Evolutionary conservation across 2,888 invertebrate species (phyloP).

Genomic region (Steromphala cineraria): DNA sequence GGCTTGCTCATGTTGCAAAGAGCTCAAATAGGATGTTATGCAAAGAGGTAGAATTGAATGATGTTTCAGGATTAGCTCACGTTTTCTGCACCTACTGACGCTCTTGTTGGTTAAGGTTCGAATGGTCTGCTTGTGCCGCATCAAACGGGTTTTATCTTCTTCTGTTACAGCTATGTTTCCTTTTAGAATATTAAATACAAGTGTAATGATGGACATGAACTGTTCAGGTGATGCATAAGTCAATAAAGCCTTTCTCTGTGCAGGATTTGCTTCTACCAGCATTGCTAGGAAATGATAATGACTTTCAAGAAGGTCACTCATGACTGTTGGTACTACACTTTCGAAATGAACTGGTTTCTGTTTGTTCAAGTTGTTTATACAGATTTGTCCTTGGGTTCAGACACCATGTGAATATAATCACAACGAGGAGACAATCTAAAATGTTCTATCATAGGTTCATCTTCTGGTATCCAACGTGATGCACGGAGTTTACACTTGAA

Average conservation of each 20-base stretch:
- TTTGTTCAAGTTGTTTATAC: too few species aligned
- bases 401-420: too few species aligned
- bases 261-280: background rate
- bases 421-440: too few species aligned
- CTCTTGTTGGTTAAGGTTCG: background rate
- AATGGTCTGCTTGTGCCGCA: background rate
- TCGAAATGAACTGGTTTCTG: background rate
- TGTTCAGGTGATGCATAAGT: background rate
- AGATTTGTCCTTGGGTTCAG: too few species aligned
- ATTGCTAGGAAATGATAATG: background rate
- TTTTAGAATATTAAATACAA: conserved; percentile 2
- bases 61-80: background rate
- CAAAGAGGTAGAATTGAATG: conserved; percentile 10
- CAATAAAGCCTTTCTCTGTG: background rate
- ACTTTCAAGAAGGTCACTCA: background rate
- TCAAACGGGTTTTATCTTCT: background rate
- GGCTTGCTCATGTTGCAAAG: background rate
- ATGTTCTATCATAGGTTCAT: too few species aligned
- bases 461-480: too few species aligned
- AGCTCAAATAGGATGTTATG: background rate
- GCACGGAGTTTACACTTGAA: too few species aligned
- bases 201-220: background rate
- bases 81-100: background rate
- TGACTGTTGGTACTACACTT: background rate
- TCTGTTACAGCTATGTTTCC: background rate